Evolutionary conservation across 2,113 vertebrate species (phyloP).

Genomic region (Gracilinanus agilis): DNA sequence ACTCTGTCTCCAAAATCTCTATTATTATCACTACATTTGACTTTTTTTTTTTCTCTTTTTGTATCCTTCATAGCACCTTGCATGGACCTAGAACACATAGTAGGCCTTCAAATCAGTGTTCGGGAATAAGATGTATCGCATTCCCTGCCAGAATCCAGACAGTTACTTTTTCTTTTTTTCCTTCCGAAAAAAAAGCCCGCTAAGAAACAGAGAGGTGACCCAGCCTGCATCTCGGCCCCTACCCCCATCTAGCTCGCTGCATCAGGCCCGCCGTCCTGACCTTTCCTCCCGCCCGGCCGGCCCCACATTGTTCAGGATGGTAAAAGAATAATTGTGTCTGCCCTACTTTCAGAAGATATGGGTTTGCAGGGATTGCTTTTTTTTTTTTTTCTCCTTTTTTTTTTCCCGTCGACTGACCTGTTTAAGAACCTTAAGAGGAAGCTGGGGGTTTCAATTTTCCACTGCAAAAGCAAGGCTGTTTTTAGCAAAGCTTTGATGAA

Average conservation of each 20-base stretch:
- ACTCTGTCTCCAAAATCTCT: neutral
- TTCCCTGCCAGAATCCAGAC: constrained; percentile 54
- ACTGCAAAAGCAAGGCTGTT: constrained; percentile 68
- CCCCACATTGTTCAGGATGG: neutral
- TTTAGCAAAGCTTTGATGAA: constrained; percentile 77
- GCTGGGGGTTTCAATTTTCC: constrained; percentile 64
- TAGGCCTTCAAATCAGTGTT: neutral
- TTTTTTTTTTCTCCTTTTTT: constrained; percentile 31
- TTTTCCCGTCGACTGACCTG: constrained; percentile 70
- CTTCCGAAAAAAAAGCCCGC: constrained; percentile 55
- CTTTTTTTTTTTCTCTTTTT: neutral
- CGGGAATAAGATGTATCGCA: neutral
- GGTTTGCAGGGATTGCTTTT: constrained; percentile 70
- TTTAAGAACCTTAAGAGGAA: constrained; percentile 74
- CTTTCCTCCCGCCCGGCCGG: neutral
- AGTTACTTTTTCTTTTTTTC: constrained; percentile 73
- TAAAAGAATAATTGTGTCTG: constrained; percentile 34
- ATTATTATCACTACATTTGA: neutral
- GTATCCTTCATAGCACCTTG: neutral
- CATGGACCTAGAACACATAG: neutral
- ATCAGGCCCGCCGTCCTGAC: neutral
- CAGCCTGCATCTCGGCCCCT: constrained; percentile 46
- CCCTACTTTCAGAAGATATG: constrained; percentile 75
- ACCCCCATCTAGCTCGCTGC: constrained; percentile 13
- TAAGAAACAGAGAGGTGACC: constrained; percentile 59